phyloP scores from a whole-genome alignment of 37 sponge, comb jelly and placozoan species.

The Tethya wilhelma region DNA sequence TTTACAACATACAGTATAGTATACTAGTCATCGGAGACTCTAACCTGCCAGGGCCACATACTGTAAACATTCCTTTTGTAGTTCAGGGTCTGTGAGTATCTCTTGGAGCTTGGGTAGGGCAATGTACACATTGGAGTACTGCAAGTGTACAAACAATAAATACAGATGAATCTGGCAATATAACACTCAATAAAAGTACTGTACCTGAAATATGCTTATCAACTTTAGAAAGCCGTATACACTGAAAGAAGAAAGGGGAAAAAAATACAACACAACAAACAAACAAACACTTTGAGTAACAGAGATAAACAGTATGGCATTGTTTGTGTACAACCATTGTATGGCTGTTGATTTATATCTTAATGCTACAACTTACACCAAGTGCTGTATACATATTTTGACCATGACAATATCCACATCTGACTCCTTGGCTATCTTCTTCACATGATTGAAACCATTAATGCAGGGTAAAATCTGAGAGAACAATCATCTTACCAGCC shows the following conservation, averaged over 20 bases:
- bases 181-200: neutral
- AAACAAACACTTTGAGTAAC: neutral
- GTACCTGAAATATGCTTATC: slow-evolving; percentile 82
- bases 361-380: slow-evolving; percentile 79
- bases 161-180: neutral
- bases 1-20: too few relatives aligned
- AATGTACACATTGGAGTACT: slow-evolving; percentile 86
- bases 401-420: slow-evolving; percentile 73
- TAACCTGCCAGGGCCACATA: slow-evolving; percentile 74
- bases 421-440: slow-evolving; percentile 69
- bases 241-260: slow-evolving; percentile 30
- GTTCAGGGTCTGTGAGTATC: slow-evolving; percentile 40
- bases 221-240: slow-evolving; percentile 63
- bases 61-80: slow-evolving; percentile 62
- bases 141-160: neutral
- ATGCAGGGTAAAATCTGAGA: slow-evolving; percentile 74
- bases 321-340: neutral
- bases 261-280: neutral
- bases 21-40: neutral
- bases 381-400: slow-evolving; percentile 73
- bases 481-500: neutral
- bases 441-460: slow-evolving; percentile 86
- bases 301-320: neutral
- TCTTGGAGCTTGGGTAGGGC: slow-evolving; percentile 59
- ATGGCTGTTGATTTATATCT: too few relatives aligned